Percentiles rank a stretch among this genome's conserved stretches.
phyloP scores from a whole-genome alignment of 1,140 invertebrate species.

The Aphaenogaster rudis region DNA sequence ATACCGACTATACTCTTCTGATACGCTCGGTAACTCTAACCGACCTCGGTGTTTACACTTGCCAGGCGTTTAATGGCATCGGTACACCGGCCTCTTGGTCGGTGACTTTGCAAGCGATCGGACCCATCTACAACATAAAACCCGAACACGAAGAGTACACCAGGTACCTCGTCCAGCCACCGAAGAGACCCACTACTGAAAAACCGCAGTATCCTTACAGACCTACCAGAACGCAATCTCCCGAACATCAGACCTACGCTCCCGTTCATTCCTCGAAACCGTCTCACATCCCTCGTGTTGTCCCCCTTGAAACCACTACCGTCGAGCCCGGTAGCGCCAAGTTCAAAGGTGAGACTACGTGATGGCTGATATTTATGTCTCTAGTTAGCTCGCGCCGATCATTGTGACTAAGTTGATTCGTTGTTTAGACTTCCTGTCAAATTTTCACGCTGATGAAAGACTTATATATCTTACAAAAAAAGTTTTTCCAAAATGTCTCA shows the following conservation, averaged over 20 bases:
- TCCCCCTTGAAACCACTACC: slow-evolving; percentile 75
- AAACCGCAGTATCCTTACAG: slow-evolving; percentile 86
- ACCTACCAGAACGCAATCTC: slow-evolving; percentile 79
- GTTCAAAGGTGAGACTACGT: slow-evolving; percentile 79
- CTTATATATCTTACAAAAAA: background rate
- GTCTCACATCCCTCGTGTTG: slow-evolving; percentile 74
- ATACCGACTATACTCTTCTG: slow-evolving; percentile 91
- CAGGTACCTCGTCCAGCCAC: slow-evolving; percentile 88
- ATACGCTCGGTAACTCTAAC: slow-evolving; percentile 91
- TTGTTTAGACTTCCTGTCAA: background rate
- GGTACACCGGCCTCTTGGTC: slow-evolving; percentile 92
- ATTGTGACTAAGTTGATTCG: background rate
- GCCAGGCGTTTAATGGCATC: slow-evolving; percentile 94
- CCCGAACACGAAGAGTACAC: slow-evolving; percentile 87
- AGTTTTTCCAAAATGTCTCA: background rate
- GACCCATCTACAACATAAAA: slow-evolving; percentile 88
- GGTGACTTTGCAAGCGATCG: slow-evolving; percentile 90
- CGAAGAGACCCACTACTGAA: slow-evolving; percentile 79
- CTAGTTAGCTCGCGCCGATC: background rate
- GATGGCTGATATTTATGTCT: slow-evolving; percentile 7
- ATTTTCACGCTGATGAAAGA: background rate
- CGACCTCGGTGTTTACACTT: slow-evolving; percentile 94
- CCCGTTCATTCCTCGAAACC: slow-evolving; percentile 72
- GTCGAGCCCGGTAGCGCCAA: slow-evolving; percentile 27
- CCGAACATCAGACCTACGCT: slow-evolving; percentile 80